Evolutionary conservation across 2,888 invertebrate species (phyloP).

Genomic region (Peribatodes rhomboidaria): DNA sequence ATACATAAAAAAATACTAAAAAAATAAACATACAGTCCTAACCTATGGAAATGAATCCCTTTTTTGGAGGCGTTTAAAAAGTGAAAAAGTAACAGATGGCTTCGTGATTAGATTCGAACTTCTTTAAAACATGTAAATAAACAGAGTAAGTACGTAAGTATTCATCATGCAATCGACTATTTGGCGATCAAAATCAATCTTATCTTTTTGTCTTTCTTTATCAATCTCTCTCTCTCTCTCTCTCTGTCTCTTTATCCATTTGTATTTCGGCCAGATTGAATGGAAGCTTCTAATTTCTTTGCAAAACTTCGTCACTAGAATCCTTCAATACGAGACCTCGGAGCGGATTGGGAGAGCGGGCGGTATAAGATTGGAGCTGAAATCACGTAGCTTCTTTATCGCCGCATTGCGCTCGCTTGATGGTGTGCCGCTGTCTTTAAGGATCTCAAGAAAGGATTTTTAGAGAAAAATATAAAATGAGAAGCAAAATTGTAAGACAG

Average conservation of each 20-base stretch:
- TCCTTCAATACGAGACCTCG: constrained; percentile 55
- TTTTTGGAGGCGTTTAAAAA: no score
- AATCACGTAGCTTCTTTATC: constrained; percentile 83
- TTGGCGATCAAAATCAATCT: no score
- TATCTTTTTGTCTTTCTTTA: background rate
- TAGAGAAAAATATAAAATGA: constrained; percentile 12
- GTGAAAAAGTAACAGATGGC: no score
- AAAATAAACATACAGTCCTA: no score
- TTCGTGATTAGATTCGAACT: no score
- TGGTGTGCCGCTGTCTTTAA: constrained; percentile 53
- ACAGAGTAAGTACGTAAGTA: no score
- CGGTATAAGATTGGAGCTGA: constrained; percentile 77
- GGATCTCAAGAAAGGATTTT: constrained; percentile 33
- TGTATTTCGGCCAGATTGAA: no score
- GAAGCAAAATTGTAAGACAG: background rate
- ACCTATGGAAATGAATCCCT: no score
- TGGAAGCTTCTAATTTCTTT: no score
- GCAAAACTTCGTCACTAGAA: constrained; percentile 13
- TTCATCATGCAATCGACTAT: no score
- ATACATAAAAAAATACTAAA: no score
- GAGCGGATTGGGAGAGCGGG: constrained; percentile 49
- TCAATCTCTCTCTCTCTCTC: background rate
- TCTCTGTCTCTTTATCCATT: background rate
- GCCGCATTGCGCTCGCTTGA: constrained; percentile 64
- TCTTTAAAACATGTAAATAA: no score